Base-by-base conservation (phyloP, 2,797 vertebrate species). In the Acipenser oxyrinchus region DNA sequence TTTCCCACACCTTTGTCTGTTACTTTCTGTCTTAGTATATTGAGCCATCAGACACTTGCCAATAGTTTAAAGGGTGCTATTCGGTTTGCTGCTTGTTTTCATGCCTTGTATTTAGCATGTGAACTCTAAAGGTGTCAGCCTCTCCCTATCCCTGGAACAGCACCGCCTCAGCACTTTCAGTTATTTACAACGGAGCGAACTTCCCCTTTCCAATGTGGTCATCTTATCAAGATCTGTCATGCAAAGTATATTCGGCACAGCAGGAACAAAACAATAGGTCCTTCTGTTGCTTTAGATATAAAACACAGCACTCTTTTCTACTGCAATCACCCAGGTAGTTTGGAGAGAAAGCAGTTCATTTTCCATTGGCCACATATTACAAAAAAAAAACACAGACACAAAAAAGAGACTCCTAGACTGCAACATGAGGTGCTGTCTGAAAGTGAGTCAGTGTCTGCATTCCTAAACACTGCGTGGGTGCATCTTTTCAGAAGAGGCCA, bases 351-450 rank as follows among this genome's bases (percentile, higher is more conserved):
- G 23, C 23, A 37, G 23, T 37, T 37, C 23, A 37, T 37, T 37
- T 37, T 37, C 23, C 23, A 37, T 12, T 62, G 12, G 23, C 23
- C 23, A 37, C 23, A 37, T 37, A 37, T 37, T 37, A n/a, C 68
- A 12, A 51, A 52, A 55, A 66, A 62, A 70, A 51, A 18, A 10
- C 60, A 51, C 11, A 64, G 52, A 50, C 37, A 60, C 12, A 18
- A 64, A 53, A 63, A 70, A 63, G 23, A 37, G 23, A 37, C 23
- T 37, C 63, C 64, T 13, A 50, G 65, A 63, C 51, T 13, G 3
- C 6, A 61, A 57, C 53, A 71, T 72, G 71, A 75, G 67, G 65
- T 70, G 68, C 67, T 70, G 71, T 68, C 69, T 73, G 63, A 49
- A 55, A 57, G 62, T 49, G 65, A 60, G 68, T 69, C 58, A 48